Percentiles rank a stretch among this genome's conserved stretches.
These are phyloP conservation scores for Babylonia areolata DNA, from an alignment of 1,140 invertebrate species.

Conservation along the genomic window DNA sequence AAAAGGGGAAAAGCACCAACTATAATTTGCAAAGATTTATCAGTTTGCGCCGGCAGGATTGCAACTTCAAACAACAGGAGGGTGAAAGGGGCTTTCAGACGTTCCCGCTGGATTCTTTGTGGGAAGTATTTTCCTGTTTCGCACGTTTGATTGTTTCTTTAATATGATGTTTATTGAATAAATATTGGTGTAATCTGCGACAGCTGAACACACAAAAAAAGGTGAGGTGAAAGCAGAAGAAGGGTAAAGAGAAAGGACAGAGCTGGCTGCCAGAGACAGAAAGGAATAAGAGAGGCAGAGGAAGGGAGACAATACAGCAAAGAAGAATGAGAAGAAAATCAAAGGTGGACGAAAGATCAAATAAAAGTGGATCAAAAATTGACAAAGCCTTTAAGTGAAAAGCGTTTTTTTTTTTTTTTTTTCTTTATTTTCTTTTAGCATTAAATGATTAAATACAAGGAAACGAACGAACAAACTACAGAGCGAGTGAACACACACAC, in stretches of 20 bases:
- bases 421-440: too few relatives aligned
- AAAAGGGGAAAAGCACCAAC: neutral
- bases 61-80: neutral
- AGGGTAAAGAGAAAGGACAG: neutral
- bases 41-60: neutral
- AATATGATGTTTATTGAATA: neutral
- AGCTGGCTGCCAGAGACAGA: neutral
- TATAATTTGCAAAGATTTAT: neutral
- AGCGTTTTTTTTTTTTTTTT: too few relatives aligned
- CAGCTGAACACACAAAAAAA: neutral
- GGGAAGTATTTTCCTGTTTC: neutral
- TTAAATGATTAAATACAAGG: too few relatives aligned
- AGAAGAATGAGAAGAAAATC: neutral
- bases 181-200: neutral
- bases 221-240: neutral
- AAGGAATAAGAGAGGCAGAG: neutral
- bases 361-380: neutral
- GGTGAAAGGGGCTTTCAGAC: neutral
- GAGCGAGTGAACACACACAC: too few relatives aligned
- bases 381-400: too few relatives aligned
- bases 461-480: too few relatives aligned
- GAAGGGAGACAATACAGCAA: neutral
- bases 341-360: neutral
- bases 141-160: neutral
- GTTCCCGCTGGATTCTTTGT: neutral